Evolutionary conservation across 2,797 vertebrate species (phyloP).

Genomic region (Acrocephalus scirpaceus): DNA sequence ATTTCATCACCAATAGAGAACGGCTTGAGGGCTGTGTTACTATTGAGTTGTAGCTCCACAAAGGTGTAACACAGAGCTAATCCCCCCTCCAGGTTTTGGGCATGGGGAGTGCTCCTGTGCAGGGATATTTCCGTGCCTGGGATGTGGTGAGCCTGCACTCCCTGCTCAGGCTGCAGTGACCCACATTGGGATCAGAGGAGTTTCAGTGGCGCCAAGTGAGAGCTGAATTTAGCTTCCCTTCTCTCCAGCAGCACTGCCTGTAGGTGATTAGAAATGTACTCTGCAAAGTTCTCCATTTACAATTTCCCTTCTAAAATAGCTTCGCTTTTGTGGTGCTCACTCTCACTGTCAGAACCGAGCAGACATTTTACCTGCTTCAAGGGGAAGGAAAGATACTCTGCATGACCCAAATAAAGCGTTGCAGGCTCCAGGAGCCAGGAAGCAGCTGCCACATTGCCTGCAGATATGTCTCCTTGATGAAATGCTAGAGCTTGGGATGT

Average conservation of each 20-base stretch:
- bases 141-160: background rate
- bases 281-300: background rate
- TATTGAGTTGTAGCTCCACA: background rate
- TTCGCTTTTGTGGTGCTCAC: background rate
- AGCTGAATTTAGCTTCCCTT: background rate
- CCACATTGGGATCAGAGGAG: background rate
- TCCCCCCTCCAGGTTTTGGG: background rate
- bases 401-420: slow-evolving; percentile 39
- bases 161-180: background rate
- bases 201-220: background rate
- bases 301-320: background rate
- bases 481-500: background rate
- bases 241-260: background rate
- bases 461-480: slow-evolving; percentile 20
- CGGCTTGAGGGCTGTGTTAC: background rate
- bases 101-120: rapidly evolving
- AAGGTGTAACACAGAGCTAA: background rate
- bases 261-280: background rate
- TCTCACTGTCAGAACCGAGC: background rate
- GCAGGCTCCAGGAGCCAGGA: slow-evolving; percentile 13
- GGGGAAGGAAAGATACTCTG: background rate
- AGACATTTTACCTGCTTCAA: slow-evolving; percentile 52
- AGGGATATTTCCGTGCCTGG: background rate
- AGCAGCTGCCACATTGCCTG: slow-evolving; percentile 52
- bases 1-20: background rate